Conservation (phyloP, 2,888 invertebrate species). For the Corbicula japonica region DNA sequence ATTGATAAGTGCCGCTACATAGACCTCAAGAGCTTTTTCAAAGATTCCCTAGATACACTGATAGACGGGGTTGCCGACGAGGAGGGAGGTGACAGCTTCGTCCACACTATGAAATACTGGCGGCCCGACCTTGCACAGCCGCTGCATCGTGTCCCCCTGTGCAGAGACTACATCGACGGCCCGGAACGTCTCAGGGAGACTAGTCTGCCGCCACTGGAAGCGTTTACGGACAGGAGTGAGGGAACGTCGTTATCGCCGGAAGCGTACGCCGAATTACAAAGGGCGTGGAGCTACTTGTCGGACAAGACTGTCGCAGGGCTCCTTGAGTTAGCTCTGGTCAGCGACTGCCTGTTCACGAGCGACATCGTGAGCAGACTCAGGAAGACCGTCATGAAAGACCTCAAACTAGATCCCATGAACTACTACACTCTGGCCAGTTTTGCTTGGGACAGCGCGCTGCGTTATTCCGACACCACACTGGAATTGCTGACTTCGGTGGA, state of each 20-base stretch:
- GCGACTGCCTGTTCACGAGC: background rate
- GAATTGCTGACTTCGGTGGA: constrained; percentile 14
- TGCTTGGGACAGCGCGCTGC: constrained; percentile 12
- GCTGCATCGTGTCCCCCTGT: too few relatives aligned
- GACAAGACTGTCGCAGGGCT: background rate
- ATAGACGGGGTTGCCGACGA: constrained; percentile 1
- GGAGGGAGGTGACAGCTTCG: background rate
- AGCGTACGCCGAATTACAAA: background rate
- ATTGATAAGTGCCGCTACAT: constrained; percentile 9
- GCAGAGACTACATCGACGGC: too few relatives aligned
- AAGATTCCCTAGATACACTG: background rate
- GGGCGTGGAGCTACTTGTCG: background rate
- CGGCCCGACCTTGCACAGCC: too few relatives aligned
- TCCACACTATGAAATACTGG: background rate
- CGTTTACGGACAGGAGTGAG: background rate
- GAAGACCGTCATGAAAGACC: background rate
- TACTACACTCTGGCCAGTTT: constrained; percentile 11
- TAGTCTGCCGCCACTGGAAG: too few relatives aligned
- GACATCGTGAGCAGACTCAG: constrained; percentile 4
- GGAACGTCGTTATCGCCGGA: constrained; percentile 1
- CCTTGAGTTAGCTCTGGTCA: background rate
- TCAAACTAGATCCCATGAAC: constrained; percentile 9
- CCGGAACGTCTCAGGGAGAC: too few relatives aligned
- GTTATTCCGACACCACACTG: background rate
- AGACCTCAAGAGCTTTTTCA: constrained; percentile 15